Evolutionary conservation across 2,113 vertebrate genomes (phyloP).

Genomic region (Hipposideros armiger): DNA sequence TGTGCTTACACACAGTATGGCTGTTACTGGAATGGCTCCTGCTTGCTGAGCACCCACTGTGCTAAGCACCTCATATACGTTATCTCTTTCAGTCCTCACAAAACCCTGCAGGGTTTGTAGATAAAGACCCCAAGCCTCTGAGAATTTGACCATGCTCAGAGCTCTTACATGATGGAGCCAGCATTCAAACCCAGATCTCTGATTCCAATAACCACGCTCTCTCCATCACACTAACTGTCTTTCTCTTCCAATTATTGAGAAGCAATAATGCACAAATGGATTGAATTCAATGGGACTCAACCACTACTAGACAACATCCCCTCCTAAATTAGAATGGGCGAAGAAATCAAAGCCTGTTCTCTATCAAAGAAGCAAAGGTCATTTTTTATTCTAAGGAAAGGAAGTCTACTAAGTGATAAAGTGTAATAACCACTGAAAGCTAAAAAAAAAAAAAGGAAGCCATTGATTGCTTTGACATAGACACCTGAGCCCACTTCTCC

Average conservation of each 20-base stretch:
- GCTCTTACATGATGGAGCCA: rapidly evolving
- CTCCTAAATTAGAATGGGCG: not conserved
- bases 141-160: not conserved
- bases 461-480: not conserved
- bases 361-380: not conserved
- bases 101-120: not conserved
- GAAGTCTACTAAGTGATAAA: not conserved
- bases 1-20: not conserved
- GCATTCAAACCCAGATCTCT: not conserved
- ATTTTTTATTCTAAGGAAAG: not conserved
- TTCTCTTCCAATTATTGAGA: not conserved
- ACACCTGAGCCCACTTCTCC: not conserved
- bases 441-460: not conserved
- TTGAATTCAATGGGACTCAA: not conserved
- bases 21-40: not conserved
- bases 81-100: not conserved
- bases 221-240: too few species aligned
- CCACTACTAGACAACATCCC: too few species aligned
- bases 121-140: not conserved
- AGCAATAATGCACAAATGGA: not conserved
- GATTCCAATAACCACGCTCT: not conserved
- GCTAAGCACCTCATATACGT: not conserved
- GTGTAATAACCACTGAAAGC: not conserved
- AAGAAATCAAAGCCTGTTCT: not conserved
- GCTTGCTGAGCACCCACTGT: not conserved